Conservation (phyloP, 2,888 invertebrate species). For the Vannuccia rotundouncinata region DNA sequence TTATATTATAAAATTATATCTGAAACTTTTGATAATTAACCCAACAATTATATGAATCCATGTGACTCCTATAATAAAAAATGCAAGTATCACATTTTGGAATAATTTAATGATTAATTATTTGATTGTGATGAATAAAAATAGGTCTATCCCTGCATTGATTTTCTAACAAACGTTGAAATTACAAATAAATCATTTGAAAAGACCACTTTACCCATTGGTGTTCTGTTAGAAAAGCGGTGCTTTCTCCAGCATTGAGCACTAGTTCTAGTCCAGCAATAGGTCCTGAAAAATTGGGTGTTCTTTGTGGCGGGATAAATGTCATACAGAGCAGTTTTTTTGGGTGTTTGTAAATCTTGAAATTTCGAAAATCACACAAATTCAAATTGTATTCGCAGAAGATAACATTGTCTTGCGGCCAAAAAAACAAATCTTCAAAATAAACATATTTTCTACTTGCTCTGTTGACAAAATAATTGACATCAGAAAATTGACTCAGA, state of each 20-base stretch:
- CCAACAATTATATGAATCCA: no score
- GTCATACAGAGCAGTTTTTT: not conserved
- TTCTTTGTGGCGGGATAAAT: not conserved
- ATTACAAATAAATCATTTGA: no score
- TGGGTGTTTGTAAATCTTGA: not conserved
- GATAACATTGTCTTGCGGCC: not conserved
- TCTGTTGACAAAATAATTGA: not conserved
- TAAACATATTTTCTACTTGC: not conserved
- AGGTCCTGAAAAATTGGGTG: not conserved
- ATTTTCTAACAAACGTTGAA: no score
- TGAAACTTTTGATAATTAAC: no score
- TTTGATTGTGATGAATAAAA: no score
- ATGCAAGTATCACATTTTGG: no score
- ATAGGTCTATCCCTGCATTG: no score
- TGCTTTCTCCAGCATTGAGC: not conserved
- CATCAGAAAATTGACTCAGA: not conserved
- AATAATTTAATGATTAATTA: no score
- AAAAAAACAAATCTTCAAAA: not conserved
- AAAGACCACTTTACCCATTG: not conserved
- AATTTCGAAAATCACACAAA: not conserved
- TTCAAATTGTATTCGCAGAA: not conserved
- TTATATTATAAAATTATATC: no score
- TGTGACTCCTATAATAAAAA: no score
- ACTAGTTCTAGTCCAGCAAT: not conserved
- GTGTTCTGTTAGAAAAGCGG: not conserved